phyloP scores from a whole-genome alignment of 2,797 vertebrate genomes.

The Rhodeus uyekii region DNA sequence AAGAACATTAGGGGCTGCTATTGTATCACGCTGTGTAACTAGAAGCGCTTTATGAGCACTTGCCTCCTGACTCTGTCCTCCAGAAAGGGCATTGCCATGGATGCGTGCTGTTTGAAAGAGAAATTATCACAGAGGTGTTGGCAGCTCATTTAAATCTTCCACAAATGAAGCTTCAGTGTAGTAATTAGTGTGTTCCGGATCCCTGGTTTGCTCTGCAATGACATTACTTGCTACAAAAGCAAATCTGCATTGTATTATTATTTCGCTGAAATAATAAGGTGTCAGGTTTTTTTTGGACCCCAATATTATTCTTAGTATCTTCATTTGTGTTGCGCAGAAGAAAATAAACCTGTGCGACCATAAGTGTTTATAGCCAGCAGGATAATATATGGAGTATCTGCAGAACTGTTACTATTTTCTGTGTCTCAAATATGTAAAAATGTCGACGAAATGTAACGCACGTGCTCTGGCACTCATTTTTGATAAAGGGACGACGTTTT shows the following conservation, averaged over 20 bases:
- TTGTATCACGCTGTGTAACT: conserved; percentile 23
- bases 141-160: conserved; percentile 30
- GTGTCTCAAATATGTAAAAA: too few species aligned
- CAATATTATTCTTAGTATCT: neutral
- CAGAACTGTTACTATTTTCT: too few species aligned
- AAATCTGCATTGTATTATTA: neutral
- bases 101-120: conserved; percentile 57
- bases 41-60: conserved; percentile 26
- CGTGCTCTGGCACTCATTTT: too few species aligned
- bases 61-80: conserved; percentile 12
- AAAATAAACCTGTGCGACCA: neutral
- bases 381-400: too few species aligned
- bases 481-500: too few species aligned
- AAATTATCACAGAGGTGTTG: conserved; percentile 63
- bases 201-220: neutral
- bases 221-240: neutral
- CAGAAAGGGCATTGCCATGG: conserved; percentile 50
- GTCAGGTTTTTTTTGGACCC: too few species aligned
- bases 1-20: neutral
- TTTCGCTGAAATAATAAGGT: neutral
- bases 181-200: conserved; percentile 52
- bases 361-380: too few species aligned
- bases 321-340: neutral
- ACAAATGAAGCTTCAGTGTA: conserved; percentile 37
- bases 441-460: too few species aligned